Evolutionary conservation across 2,888 invertebrate genomes (phyloP).

Genomic region (Drosophila mettleri): DNA sequence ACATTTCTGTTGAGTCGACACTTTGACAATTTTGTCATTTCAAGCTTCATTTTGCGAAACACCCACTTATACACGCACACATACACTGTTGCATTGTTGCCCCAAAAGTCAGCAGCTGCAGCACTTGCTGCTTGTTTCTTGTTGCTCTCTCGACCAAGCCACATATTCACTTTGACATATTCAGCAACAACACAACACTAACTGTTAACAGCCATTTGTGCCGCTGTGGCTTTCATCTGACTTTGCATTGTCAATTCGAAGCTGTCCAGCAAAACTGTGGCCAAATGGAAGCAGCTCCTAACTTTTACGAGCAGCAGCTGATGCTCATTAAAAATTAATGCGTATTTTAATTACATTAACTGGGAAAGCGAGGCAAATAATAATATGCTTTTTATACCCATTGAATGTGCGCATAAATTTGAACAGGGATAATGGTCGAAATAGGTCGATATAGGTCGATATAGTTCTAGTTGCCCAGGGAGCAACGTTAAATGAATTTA

Average conservation of each 20-base stretch:
- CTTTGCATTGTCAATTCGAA: conserved; percentile 61
- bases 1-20: conserved; percentile 41
- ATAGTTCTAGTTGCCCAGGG: not conserved
- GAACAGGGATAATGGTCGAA: not conserved
- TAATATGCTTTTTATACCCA: not conserved
- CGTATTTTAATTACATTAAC: conserved; percentile 11
- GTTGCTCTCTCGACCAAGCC: conserved; percentile 17
- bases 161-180: conserved; percentile 11
- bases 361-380: not conserved
- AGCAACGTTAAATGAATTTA: too few species aligned
- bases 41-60: conserved; percentile 54
- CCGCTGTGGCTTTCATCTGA: conserved; percentile 64
- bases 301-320: not conserved
- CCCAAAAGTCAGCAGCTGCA: conserved; percentile 12
- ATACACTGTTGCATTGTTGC: conserved; percentile 55
- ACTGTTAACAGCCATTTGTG: conserved; percentile 58
- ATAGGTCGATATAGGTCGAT: not conserved
- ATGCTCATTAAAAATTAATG: conserved; percentile 12
- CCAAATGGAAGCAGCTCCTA: not conserved
- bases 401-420: not conserved
- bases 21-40: conserved; percentile 77
- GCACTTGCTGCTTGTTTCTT: conserved; percentile 11
- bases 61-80: not conserved
- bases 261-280: conserved; percentile 17
- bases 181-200: conserved; percentile 17